Base-by-base conservation (phyloP, 2,888 invertebrate genomes). In the Eupithecia pulchellata region DNA sequence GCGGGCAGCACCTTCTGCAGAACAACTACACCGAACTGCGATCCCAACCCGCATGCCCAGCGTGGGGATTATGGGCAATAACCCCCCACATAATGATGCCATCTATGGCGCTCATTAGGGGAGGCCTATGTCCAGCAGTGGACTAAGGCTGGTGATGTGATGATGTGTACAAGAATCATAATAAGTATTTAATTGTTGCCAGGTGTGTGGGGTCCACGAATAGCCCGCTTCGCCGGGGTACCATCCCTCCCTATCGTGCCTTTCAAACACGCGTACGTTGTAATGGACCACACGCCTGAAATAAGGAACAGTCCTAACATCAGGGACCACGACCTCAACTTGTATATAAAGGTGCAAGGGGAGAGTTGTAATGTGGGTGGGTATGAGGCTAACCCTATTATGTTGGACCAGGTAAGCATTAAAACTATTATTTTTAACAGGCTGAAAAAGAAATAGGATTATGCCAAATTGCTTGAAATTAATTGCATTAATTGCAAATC, bases 211-310 rank as follows among this genome's bases (percentile, higher is more conserved):
- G 96, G 98, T 0, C 95, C 96, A 5, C 95, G 96, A 69, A 91
- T 98, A 17, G 96, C 96, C 0, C 92, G 95, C 75, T 95, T 96
- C 91, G 96, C 96, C 0, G 96, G 96, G 1, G 84, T 95, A 0
- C 95, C 94, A 4, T 86, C 96, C 0, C 95, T 98, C 17, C 98
- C 98, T 0, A 80, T 98, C 39, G 91, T 97, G 14, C 96, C 98
- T 0, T 97, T 98, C 95, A 97, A 97, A 82, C 98, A 99, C 85
- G 96, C 98, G 0, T 99, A 98, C 83, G 96, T 98, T 6, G 96
- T 98, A 0, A 97, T 97, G 1, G 97, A 98, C 73, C 94, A 95
- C 0, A 96, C 98, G 17, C 95, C 97, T 0, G 97, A 97, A 76
- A 95, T 97, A 0, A 94, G 96, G 69, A 96, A 96, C 61, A 89